A percentile compares a stretch with the other conserved stretches of the same genome.
These are phyloP conservation scores for Theocolax elegans DNA, from an alignment of 1,140 invertebrate genomes.

Conservation along the genomic window DNA sequence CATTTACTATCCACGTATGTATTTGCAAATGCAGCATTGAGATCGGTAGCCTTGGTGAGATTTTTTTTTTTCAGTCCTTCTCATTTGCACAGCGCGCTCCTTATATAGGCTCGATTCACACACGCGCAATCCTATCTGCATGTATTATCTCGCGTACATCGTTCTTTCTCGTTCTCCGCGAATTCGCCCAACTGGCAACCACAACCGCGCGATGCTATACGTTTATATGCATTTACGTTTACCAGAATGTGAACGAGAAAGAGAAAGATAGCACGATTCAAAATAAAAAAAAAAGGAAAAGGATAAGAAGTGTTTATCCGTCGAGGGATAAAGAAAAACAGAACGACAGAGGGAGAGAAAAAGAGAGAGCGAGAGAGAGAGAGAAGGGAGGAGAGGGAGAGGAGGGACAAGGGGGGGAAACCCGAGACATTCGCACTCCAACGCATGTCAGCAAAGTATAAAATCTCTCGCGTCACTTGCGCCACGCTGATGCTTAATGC, in stretches of 20 bases:
- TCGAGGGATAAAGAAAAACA: too few species aligned
- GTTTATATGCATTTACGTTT: too few species aligned
- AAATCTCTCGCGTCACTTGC: slow-evolving; percentile 10
- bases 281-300: too few species aligned
- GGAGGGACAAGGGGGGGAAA: neutral
- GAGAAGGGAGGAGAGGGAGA: neutral
- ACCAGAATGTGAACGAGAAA: too few species aligned
- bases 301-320: too few species aligned
- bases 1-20: too few species aligned
- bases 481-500: slow-evolving; percentile 10
- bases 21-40: too few species aligned
- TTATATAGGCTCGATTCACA: slow-evolving; percentile 43
- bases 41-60: neutral
- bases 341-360: too few species aligned
- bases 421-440: slow-evolving; percentile 17
- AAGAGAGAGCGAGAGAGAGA: neutral
- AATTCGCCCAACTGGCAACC: too few species aligned
- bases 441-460: slow-evolving; percentile 2
- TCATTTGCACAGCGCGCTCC: slow-evolving; percentile 44
- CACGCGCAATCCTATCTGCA: slow-evolving; percentile 23
- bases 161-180: slow-evolving; percentile 14
- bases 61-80: neutral
- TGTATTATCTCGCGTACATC: slow-evolving; percentile 45
- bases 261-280: too few species aligned
- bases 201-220: too few species aligned